Percentiles rank a stretch among this genome's conserved stretches.
Conservation (phyloP, 53 echinoderm and acorn worm species). For the Luidia sarsii region DNA sequence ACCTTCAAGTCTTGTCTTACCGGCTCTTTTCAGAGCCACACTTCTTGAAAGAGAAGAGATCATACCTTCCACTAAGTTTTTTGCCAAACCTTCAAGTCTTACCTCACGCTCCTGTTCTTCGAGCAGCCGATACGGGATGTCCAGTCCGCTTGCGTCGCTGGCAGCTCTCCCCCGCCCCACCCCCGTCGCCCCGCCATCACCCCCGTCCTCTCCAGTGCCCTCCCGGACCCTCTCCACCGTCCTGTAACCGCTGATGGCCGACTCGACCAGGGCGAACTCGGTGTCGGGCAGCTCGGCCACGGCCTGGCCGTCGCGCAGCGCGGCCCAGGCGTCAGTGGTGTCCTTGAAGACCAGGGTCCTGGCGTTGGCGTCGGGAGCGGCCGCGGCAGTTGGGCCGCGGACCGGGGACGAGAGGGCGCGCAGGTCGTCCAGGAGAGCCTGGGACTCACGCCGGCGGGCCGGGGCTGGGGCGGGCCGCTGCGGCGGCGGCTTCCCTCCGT, state of each 20-base stretch:
- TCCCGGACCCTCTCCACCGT: conserved; percentile 69
- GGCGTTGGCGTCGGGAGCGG: conserved; percentile 7
- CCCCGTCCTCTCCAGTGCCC: neutral
- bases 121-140: conserved; percentile 62
- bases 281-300: conserved; percentile 66
- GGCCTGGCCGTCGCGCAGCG: conserved; percentile 67
- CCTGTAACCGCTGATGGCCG: conserved; percentile 72
- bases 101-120: conserved; percentile 56
- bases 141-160: conserved; percentile 21
- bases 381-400: neutral
- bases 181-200: neutral
- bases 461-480: neutral
- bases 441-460: neutral
- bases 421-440: neutral
- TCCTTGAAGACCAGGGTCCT: conserved; percentile 79
- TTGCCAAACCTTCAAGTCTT: too few species aligned
- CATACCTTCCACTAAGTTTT: too few species aligned
- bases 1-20: too few species aligned
- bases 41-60: too few species aligned
- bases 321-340: conserved; percentile 90
- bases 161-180: neutral
- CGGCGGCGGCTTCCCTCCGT: neutral
- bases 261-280: conserved; percentile 80
- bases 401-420: neutral
- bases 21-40: too few species aligned